Evolutionary conservation across 2,888 invertebrate species (phyloP).

Genomic region (Strigamia crassipes): DNA sequence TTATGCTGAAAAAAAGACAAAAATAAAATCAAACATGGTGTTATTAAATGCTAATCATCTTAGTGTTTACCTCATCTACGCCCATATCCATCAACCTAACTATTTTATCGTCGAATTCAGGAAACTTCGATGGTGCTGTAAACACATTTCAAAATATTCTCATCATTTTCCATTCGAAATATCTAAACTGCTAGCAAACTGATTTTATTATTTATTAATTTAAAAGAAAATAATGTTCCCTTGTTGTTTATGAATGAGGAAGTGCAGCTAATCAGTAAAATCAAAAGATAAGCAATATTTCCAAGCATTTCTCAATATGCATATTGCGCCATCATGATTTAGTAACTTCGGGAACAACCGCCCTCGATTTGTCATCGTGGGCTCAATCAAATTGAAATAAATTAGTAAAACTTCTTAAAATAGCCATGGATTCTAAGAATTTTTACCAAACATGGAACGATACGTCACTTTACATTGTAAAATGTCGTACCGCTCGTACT

Average conservation of each 20-base stretch:
- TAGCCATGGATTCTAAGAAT: no score
- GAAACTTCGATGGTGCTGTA: constrained; percentile 72
- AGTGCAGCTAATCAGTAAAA: neutral
- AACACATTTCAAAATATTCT: constrained; percentile 50
- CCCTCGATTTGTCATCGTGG: no score
- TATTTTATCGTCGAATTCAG: constrained; percentile 85
- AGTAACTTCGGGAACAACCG: no score
- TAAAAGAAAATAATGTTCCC: constrained; percentile 38
- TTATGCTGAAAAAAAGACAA: constrained; percentile 64
- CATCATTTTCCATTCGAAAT: neutral
- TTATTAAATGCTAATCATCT: neutral
- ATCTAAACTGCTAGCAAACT: no score
- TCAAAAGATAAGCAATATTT: constrained; percentile 45
- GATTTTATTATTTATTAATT: neutral
- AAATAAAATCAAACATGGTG: neutral
- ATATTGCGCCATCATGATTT: no score
- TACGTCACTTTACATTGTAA: no score
- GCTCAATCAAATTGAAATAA: no score
- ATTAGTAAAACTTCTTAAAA: no score
- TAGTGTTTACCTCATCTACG: constrained; percentile 69
- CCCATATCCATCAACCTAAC: constrained; percentile 92
- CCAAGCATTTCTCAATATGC: no score
- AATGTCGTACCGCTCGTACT: no score
- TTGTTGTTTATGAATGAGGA: neutral
- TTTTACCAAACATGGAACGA: no score